Evolutionary conservation across 2,113 vertebrate species (phyloP).

Genomic region (Nothoprocta perdicaria): DNA sequence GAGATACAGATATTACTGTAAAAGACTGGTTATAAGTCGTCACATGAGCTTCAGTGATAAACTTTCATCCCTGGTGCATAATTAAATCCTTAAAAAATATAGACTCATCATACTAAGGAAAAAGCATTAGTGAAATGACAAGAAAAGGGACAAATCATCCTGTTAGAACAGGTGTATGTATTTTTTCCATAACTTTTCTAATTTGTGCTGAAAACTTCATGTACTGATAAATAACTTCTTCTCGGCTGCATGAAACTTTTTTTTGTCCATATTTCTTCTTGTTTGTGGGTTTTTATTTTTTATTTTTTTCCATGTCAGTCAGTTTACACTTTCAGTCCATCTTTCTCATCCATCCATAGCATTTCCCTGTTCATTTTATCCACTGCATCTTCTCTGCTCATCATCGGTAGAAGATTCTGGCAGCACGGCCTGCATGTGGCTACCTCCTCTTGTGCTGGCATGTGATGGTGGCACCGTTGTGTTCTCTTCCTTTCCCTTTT

Average conservation of each 20-base stretch:
- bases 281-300: constrained; percentile 32
- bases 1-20: background rate
- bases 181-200: constrained; percentile 76
- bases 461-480: constrained; percentile 99
- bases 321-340: constrained; percentile 55
- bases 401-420: constrained; percentile 78
- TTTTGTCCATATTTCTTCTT: constrained; percentile 52
- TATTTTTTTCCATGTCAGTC: constrained; percentile 43
- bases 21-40: background rate
- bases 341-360: constrained; percentile 45
- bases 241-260: constrained; percentile 81
- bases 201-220: constrained; percentile 79
- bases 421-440: constrained; percentile 87
- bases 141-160: background rate
- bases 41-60: background rate
- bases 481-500: constrained; percentile 98
- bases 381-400: constrained; percentile 70
- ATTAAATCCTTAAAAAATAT: background rate
- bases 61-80: background rate
- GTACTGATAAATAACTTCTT: constrained; percentile 77
- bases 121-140: background rate
- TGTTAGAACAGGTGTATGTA: constrained; percentile 21
- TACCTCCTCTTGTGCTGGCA: constrained; percentile 91
- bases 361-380: constrained; percentile 49
- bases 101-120: background rate